phyloP scores from a whole-genome alignment of 1,140 invertebrate species.

The Orussus abietinus region DNA sequence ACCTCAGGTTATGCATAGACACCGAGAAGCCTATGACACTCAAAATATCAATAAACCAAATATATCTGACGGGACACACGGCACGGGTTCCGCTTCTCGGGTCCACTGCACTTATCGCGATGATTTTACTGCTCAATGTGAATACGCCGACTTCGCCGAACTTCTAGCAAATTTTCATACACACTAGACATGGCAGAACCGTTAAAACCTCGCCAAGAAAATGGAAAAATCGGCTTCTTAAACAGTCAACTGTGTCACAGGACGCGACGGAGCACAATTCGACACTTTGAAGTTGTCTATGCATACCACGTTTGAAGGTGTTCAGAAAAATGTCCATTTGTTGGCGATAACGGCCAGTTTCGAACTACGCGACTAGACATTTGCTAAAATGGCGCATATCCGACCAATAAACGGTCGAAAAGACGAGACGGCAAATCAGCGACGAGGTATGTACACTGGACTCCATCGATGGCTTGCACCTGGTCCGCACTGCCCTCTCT shows the following conservation, averaged over 20 bases:
- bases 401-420: too few relatives aligned
- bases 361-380: too few relatives aligned
- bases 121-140: constrained; percentile 26
- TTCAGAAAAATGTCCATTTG: background rate
- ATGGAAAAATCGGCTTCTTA: constrained; percentile 25
- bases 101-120: constrained; percentile 13
- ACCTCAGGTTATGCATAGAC: constrained; percentile 51
- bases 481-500: too few relatives aligned
- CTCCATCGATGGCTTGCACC: too few relatives aligned
- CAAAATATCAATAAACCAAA: constrained; percentile 47
- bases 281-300: constrained; percentile 25
- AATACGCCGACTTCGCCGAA: constrained; percentile 26
- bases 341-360: too few relatives aligned
- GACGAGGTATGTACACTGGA: too few relatives aligned
- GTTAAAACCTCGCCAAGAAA: constrained; percentile 23
- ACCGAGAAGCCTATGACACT: constrained; percentile 42
- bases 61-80: constrained; percentile 32
- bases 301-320: constrained; percentile 9
- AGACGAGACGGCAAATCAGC: too few relatives aligned
- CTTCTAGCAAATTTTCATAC: constrained; percentile 20
- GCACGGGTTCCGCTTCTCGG: constrained; percentile 24
- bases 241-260: constrained; percentile 45
- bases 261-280: constrained; percentile 38
- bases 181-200: constrained; percentile 34
- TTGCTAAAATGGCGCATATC: too few relatives aligned